phyloP scores from a whole-genome alignment of 1,140 invertebrate genomes.

The Phymorhynchus buccinoides region DNA sequence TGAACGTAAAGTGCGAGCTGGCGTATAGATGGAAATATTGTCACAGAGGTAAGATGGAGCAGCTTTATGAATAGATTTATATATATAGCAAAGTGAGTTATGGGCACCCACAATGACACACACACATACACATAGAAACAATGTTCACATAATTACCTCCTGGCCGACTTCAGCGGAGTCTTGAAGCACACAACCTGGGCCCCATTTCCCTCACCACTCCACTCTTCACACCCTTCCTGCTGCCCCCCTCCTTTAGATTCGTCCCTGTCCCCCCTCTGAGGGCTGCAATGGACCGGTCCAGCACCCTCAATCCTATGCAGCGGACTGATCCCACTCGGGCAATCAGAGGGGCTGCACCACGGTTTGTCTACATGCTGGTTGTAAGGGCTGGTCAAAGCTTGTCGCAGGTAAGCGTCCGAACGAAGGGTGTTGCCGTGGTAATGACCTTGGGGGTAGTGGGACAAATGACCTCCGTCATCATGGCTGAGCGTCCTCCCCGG shows the following conservation, averaged over 20 bases:
- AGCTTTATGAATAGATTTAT: too few relatives aligned
- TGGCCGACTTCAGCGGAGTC: background rate
- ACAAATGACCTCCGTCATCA: background rate
- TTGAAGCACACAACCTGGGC: background rate
- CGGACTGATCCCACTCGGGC: background rate
- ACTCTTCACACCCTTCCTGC: background rate
- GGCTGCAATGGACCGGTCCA: background rate
- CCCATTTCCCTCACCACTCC: background rate
- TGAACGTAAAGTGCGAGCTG: too few relatives aligned
- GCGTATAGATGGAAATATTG: too few relatives aligned
- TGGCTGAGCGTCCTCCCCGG: background rate
- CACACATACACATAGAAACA: background rate
- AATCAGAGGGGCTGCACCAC: background rate
- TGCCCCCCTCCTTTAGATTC: background rate
- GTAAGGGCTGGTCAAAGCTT: conserved; percentile 59
- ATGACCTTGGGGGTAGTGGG: background rate
- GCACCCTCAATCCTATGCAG: background rate
- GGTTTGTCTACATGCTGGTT: conserved; percentile 42
- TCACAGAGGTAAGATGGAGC: too few relatives aligned
- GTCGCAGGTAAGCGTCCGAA: conserved; percentile 51
- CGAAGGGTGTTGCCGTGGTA: conserved; percentile 18
- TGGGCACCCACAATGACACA: background rate
- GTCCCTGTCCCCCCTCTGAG: background rate
- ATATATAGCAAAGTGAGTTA: too few relatives aligned
- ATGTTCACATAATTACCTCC: background rate